Evolutionary conservation across 2,888 invertebrate genomes (phyloP).

Genomic region (Dorcus parallelipipedus): DNA sequence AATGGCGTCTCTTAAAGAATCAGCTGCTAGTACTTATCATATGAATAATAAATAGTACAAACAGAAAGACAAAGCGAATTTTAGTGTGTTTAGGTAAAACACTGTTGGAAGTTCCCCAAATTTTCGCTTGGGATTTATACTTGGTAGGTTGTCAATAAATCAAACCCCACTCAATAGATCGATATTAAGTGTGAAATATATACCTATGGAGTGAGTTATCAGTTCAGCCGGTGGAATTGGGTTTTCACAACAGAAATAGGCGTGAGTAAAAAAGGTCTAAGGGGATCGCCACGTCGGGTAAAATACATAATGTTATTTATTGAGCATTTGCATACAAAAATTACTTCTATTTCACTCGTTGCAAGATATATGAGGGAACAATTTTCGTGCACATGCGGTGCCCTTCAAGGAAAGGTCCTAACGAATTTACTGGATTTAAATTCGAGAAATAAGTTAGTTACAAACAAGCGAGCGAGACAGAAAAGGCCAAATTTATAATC

Average conservation of each 20-base stretch:
- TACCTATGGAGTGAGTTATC: background rate
- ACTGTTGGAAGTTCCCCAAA: background rate
- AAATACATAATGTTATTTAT: constrained; percentile 10
- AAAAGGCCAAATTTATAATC: too few relatives aligned
- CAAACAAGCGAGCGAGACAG: too few relatives aligned
- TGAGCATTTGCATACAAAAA: constrained; percentile 9
- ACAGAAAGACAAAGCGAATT: too few relatives aligned
- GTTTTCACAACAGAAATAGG: background rate
- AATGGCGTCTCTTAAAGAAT: too few relatives aligned
- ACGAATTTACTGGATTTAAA: too few relatives aligned
- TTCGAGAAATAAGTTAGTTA: too few relatives aligned
- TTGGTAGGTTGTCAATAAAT: too few relatives aligned
- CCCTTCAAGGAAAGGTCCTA: too few relatives aligned
- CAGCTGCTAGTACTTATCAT: too few relatives aligned
- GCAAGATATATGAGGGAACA: background rate
- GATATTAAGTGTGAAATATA: background rate
- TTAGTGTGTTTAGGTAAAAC: too few relatives aligned
- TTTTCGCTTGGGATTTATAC: background rate
- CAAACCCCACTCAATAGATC: background rate
- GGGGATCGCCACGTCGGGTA: background rate
- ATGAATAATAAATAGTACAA: too few relatives aligned
- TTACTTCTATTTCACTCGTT: constrained; percentile 16
- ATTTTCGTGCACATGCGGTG: too few relatives aligned
- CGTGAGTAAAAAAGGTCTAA: constrained; percentile 2
- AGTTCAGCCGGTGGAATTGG: background rate